These are phyloP conservation scores for Macroglossus sobrinus DNA, from an alignment of 2,113 vertebrate genomes.

Conservation along the genomic window DNA sequence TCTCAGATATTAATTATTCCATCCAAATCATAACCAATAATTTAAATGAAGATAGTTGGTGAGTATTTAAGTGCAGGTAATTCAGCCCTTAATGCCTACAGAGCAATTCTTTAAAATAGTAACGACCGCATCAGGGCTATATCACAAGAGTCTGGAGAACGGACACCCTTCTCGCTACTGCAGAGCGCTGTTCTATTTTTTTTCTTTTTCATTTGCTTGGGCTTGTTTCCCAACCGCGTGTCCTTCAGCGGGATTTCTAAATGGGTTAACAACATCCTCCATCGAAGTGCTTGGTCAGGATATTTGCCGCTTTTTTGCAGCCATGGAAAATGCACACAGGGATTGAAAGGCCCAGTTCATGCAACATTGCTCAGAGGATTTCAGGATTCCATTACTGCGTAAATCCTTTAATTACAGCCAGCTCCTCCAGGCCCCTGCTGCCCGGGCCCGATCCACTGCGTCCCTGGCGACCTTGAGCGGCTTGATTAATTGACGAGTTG, in stretches of 20 bases:
- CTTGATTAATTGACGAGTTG: slow-evolving; percentile 70
- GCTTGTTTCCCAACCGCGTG: background rate
- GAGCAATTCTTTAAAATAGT: background rate
- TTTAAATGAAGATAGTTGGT: background rate
- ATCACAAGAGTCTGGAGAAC: background rate
- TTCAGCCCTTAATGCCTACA: background rate
- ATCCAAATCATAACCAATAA: background rate
- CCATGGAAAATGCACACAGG: slow-evolving; percentile 42
- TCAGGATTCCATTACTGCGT: slow-evolving; percentile 71
- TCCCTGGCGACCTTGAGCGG: slow-evolving; percentile 60
- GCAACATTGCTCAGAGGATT: slow-evolving; percentile 73
- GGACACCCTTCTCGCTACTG: background rate
- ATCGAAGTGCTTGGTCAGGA: slow-evolving; percentile 58
- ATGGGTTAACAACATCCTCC: slow-evolving; percentile 21
- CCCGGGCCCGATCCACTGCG: slow-evolving; percentile 38
- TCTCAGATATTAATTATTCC: background rate
- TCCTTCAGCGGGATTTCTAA: slow-evolving; percentile 56
- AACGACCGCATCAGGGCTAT: background rate
- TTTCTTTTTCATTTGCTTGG: background rate
- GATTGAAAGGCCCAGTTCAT: slow-evolving; percentile 61
- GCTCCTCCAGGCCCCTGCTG: slow-evolving; percentile 55
- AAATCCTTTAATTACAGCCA: slow-evolving; percentile 76
- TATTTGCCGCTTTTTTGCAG: slow-evolving; percentile 38
- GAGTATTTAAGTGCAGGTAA: background rate
- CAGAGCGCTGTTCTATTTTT: background rate